These are phyloP conservation scores for Euzetes globulus DNA, from an alignment of 2,888 invertebrate genomes.

Conservation along the genomic window DNA sequence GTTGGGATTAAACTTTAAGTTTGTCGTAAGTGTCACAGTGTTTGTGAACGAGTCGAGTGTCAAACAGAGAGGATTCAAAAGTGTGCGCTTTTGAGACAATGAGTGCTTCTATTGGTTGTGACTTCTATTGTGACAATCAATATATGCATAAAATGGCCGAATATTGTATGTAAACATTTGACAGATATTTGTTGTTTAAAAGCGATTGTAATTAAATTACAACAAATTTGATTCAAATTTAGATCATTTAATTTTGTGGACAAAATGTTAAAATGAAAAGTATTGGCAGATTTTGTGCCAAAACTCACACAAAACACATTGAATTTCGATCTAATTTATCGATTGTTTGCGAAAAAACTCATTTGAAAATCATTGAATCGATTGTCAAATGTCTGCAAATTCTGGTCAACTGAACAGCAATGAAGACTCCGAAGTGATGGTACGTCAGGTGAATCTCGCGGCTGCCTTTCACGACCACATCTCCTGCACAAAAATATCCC, in stretches of 20 bases:
- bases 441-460: conserved; percentile 39
- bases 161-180: background rate
- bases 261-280: no score
- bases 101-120: background rate
- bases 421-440: conserved; percentile 1
- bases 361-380: background rate
- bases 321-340: no score
- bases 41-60: no score
- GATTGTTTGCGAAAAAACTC: no score
- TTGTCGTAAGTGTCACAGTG: no score
- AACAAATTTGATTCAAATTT: no score
- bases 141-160: conserved; percentile 6
- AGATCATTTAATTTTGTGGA: no score
- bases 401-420: background rate
- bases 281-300: no score
- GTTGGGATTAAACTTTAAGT: no score
- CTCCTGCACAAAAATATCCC: conserved; percentile 41
- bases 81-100: background rate
- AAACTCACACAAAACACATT: no score
- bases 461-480: conserved; percentile 43
- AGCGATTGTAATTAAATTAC: background rate
- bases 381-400: background rate
- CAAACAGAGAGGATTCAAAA: background rate
- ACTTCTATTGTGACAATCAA: background rate
- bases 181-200: background rate